Evolutionary conservation across 2,888 invertebrate species (phyloP), one percentile per base, ranked within the genome.

Genomic region (Diaphora mendica): DNA sequence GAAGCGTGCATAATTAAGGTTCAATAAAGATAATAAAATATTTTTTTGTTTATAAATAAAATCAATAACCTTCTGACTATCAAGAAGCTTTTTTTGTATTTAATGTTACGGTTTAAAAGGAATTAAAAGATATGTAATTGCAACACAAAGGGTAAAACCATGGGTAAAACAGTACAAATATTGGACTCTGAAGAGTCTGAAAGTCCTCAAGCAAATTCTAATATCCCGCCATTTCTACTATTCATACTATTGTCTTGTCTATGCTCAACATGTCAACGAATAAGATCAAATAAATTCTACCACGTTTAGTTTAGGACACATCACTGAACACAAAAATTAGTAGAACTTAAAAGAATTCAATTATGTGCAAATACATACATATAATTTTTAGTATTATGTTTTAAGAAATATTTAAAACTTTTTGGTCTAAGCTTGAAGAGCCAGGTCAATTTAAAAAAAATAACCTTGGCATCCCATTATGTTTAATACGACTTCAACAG

Each of bases 401-500:
- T 30, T 30, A 42, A 65, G 5, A n/a, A 30, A 20, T 4, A 23
- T 1, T 48, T 11, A 67, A 67, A 62, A 20, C 48, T 33, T 33
- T 67, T 67, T 48, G 33, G 30, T 48, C 0, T 9, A 11, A 11
- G 8, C 26, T 26, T 17, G 30, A 44, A 11, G 44, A 20, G 33
- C 11, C 48, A 48, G 11, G 13, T 33, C 33, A 23, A 67, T 67
- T 67, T 33, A 33, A 44, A 69, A 39, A 23, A 72, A 48, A 51
- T 68, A 26, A 67, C 26, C 64, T 74, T 74, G 76, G 76, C 70
- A 83, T 81, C 77, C 42, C 51, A 42, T 71, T 55, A 71, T 11
- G 64, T 78, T 77, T 7, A 11, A 64, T 74, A 73, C 68, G 70
- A 15, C 23, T 55, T 76, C 89, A 91, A 90, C 74, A 94, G 94